A percentile compares a stretch with the other conserved stretches of the same genome.
Evolutionary conservation across 2,888 invertebrate species (phyloP).

Genomic region (Eristalis tenax): DNA sequence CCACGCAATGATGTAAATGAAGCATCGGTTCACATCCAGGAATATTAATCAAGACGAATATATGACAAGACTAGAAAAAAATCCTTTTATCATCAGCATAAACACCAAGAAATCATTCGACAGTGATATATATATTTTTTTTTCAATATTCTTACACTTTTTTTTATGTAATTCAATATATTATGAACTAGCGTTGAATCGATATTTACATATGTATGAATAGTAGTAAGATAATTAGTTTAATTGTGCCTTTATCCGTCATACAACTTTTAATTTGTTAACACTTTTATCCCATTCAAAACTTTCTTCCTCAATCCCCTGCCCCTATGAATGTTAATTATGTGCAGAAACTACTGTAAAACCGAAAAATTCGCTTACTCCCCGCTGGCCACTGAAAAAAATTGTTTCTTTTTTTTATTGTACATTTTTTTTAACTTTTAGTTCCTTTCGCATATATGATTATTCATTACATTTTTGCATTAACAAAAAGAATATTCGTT

Average conservation of each 20-base stretch:
- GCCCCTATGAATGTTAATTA: slow-evolving; percentile 20
- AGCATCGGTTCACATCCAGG: slow-evolving; percentile 40
- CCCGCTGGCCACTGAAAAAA: slow-evolving; percentile 29
- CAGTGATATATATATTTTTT: slow-evolving; percentile 17
- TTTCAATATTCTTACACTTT: slow-evolving; percentile 19
- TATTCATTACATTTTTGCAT: slow-evolving; percentile 48
- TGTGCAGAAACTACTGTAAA: slow-evolving; percentile 40
- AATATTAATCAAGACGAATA: slow-evolving; percentile 19
- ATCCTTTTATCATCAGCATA: slow-evolving; percentile 26
- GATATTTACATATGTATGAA: slow-evolving; percentile 51
- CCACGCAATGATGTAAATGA: slow-evolving; percentile 24
- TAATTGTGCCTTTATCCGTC: slow-evolving; percentile 59
- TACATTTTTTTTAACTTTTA: slow-evolving; percentile 29
- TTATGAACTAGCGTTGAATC: slow-evolving; percentile 45
- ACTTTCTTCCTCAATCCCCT: slow-evolving; percentile 43
- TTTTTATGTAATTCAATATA: slow-evolving; percentile 60
- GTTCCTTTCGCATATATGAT: neutral
- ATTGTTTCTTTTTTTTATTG: slow-evolving; percentile 25
- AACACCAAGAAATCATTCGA: slow-evolving; percentile 24
- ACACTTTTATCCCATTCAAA: slow-evolving; percentile 64
- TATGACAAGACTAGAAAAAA: slow-evolving; percentile 16
- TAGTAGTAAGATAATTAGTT: slow-evolving; percentile 37
- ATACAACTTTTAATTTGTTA: slow-evolving; percentile 63
- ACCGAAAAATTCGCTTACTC: slow-evolving; percentile 33
- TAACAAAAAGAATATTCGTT: slow-evolving; percentile 9